Base-by-base conservation (phyloP, 2,113 vertebrate genomes). In the Tamias sibiricus region DNA sequence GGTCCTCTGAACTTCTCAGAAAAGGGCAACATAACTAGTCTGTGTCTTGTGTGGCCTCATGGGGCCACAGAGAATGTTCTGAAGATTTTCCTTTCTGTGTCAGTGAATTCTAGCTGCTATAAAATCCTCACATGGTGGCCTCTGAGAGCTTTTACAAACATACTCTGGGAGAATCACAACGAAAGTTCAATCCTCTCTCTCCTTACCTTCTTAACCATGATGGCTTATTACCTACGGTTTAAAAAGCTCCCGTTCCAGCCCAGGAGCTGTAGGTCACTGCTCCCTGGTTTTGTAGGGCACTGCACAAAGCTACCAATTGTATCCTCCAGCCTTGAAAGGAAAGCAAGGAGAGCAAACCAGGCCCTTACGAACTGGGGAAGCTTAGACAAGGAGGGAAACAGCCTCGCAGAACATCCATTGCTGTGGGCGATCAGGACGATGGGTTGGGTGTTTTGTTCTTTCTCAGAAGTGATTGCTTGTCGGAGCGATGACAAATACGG, bases 241-340 rank as follows among this genome's bases (percentile, higher is more conserved):
- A 57, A 74, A 86, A 59, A 82, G 30, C 64, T 91, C 62, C 11
- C 47, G 54, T 44, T 81, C 42, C 57, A 91, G 42, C 64, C 75
- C 90, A 68, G 40, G 49, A 68, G 66, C 82, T 79, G 14, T 44
- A 89, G 71, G 74, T 94, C 75, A 76, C n/a, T 90, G 49, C 26
- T 90, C 75, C 42, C 28, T 95, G 87, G 49, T 87, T 94, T 87
- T 94, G 57, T 84, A 94, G 91, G 95, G 64, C 76, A 90, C 17
- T 66, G 37, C 37, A 83, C 17, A 83, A 80, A 93, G 47, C 40
- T 89, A 75, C 72, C 66, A 49, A 69, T 44, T 69, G 11, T 83
- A 44, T 80, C 93, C 42, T 59, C n/a, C 71, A 49, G 24, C 42
- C 80, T 75, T 72, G 64, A 91, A 91, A 97, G 47, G 16, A 80